A percentile compares a stretch with the other conserved stretches of the same genome.
Evolutionary conservation across 2,113 vertebrate species (phyloP).

Genomic region (Pteropus alecto): DNA sequence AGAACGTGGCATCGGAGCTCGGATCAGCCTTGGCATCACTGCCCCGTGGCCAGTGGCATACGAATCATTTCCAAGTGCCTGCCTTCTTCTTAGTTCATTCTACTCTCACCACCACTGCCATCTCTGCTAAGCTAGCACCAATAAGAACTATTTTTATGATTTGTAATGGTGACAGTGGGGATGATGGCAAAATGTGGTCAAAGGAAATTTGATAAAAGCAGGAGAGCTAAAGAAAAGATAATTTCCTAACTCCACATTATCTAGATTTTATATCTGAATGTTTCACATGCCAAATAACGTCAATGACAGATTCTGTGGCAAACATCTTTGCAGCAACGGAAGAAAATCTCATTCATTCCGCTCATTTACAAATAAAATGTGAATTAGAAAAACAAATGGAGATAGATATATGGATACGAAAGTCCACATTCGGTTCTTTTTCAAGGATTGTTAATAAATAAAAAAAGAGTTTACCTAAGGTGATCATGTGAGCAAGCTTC

Average conservation of each 20-base stretch:
- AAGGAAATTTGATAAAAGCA: background rate
- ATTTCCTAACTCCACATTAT: background rate
- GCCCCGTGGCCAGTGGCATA: fast-evolving
- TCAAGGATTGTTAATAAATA: slow-evolving; percentile 57
- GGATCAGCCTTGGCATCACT: background rate
- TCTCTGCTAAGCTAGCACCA: background rate
- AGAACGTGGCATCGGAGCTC: background rate
- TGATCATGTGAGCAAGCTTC: slow-evolving; percentile 97
- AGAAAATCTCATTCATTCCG: background rate
- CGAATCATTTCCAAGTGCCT: background rate
- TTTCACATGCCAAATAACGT: background rate
- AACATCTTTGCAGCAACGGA: background rate
- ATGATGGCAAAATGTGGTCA: background rate
- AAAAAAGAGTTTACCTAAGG: slow-evolving; percentile 88
- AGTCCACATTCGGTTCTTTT: slow-evolving; percentile 4
- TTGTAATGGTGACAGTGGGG: background rate
- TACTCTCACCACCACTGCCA: background rate
- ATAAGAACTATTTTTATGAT: background rate
- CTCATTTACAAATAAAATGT: background rate
- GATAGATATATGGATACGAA: slow-evolving; percentile 34
- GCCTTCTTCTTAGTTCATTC: background rate
- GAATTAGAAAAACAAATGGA: background rate
- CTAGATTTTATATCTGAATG: background rate
- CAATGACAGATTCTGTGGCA: background rate
- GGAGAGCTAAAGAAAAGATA: background rate